Conservation (phyloP, 2,888 invertebrate species). For the Zonitis immaculata region DNA sequence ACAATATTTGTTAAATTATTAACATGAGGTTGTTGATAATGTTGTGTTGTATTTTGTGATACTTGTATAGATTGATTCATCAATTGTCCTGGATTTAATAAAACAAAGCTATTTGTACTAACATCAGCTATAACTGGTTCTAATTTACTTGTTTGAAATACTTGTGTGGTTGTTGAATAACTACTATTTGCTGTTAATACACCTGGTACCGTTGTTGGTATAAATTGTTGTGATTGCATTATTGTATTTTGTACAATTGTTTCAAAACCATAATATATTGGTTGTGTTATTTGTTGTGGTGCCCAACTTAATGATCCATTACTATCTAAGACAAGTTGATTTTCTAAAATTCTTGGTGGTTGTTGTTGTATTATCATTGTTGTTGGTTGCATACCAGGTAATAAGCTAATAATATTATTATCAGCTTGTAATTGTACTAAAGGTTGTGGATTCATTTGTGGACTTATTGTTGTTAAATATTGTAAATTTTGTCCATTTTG, state of each 20-base stretch:
- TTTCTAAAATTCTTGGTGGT: constrained; percentile 42
- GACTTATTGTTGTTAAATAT: constrained; percentile 67
- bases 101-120: constrained; percentile 63
- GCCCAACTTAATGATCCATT: constrained; percentile 46
- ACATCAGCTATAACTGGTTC: constrained; percentile 71
- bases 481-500: constrained; percentile 69
- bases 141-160: constrained; percentile 80
- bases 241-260: constrained; percentile 85
- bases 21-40: constrained; percentile 22
- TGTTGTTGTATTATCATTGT: constrained; percentile 44
- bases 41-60: constrained; percentile 20
- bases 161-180: constrained; percentile 79
- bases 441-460: constrained; percentile 49
- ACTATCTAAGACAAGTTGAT: constrained; percentile 44
- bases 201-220: constrained; percentile 75
- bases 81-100: constrained; percentile 60
- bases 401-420: constrained; percentile 43
- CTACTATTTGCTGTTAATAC: constrained; percentile 77
- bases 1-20: constrained; percentile 14
- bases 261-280: constrained; percentile 77
- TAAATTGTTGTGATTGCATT: constrained; percentile 84
- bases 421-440: constrained; percentile 52
- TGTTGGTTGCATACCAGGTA: constrained; percentile 42
- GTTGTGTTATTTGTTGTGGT: constrained; percentile 54
- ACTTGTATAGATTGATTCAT: constrained; percentile 43